Evolutionary conservation across 1,140 invertebrate genomes (phyloP).

Genomic region (Agraylea sexmaculata): DNA sequence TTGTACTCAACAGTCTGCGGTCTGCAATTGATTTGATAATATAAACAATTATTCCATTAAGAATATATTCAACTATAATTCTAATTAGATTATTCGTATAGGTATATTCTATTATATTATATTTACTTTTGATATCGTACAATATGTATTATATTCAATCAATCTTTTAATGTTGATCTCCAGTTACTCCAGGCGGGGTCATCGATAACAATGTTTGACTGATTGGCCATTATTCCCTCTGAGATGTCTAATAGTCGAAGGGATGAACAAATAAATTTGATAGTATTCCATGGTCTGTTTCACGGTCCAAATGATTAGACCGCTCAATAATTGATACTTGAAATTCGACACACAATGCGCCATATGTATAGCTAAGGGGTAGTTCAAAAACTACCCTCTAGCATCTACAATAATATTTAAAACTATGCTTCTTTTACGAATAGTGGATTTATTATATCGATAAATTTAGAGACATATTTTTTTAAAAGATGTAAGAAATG

Average conservation of each 20-base stretch:
- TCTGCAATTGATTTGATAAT: neutral
- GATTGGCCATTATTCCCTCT: constrained; percentile 20
- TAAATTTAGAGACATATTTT: too few species aligned
- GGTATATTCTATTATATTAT: neutral
- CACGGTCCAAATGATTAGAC: constrained; percentile 13
- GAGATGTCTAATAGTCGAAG: too few species aligned
- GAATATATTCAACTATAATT: neutral
- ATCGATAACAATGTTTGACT: constrained; percentile 16
- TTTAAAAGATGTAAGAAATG: too few species aligned
- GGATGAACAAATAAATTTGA: too few species aligned
- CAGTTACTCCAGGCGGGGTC: neutral
- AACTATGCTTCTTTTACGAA: too few species aligned
- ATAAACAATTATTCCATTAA: neutral
- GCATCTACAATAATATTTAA: too few species aligned
- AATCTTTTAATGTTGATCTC: neutral
- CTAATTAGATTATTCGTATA: neutral
- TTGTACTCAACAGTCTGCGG: neutral
- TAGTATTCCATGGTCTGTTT: too few species aligned
- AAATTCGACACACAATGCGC: constrained; percentile 17
- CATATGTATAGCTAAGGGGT: too few species aligned
- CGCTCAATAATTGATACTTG: constrained; percentile 21
- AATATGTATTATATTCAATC: neutral
- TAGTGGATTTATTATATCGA: too few species aligned
- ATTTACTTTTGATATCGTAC: neutral
- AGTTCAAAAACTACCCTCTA: too few species aligned